Percentiles rank a stretch among this genome's conserved stretches.
phyloP scores from a whole-genome alignment of 2,888 invertebrate genomes.

The Mythimna albipuncta region DNA sequence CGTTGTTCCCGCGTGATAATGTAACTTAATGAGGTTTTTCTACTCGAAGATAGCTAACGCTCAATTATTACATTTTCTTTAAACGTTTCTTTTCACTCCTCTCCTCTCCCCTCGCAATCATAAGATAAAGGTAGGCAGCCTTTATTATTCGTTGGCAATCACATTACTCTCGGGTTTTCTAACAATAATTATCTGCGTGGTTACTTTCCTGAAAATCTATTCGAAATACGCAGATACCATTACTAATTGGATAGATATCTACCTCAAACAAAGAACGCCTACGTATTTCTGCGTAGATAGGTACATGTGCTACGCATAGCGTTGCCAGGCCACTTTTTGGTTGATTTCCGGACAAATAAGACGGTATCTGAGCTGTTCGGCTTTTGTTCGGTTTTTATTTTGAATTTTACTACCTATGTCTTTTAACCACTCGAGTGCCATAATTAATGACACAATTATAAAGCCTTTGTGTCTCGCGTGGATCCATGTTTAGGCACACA shows the following conservation, averaged over 20 bases:
- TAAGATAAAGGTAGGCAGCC: neutral
- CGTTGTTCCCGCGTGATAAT: neutral
- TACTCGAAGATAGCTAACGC: neutral
- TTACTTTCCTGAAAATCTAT: neutral
- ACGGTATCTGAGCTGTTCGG: no score
- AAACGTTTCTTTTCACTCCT: no score
- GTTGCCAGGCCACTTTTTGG: no score
- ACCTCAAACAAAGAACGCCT: neutral
- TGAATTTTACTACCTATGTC: no score
- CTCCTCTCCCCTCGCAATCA: no score
- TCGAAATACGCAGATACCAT: neutral
- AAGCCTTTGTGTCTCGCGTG: no score
- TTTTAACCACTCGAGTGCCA: no score
- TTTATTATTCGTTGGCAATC: neutral
- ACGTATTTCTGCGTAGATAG: neutral
- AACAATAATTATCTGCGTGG: neutral
- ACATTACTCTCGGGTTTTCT: conserved; percentile 4
- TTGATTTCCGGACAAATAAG: no score
- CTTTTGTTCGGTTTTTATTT: no score
- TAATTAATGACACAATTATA: no score
- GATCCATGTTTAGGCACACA: no score
- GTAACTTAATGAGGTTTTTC: neutral
- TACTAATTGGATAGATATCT: neutral
- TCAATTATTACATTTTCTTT: neutral
- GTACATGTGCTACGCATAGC: neutral